Percentiles rank a stretch among this genome's conserved stretches.
phyloP scores from a whole-genome alignment of 2,797 vertebrate genomes.

The Cichlasoma orientale region DNA sequence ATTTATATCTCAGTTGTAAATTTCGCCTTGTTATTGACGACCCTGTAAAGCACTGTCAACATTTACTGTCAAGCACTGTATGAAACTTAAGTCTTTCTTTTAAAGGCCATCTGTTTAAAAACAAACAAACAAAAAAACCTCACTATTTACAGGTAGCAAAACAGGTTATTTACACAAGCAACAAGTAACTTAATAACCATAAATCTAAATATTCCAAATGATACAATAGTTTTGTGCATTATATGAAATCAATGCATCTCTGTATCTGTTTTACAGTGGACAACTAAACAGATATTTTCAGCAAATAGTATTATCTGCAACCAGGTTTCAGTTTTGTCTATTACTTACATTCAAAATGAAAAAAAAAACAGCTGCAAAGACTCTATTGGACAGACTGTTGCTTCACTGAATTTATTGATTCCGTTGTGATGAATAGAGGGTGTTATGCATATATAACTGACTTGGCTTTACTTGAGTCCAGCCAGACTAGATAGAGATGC shows the following conservation, averaged over 20 bases:
- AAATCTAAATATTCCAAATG: not conserved
- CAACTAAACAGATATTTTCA: not conserved
- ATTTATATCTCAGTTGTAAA: not conserved
- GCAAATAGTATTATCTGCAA: not conserved
- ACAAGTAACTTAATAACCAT: not conserved
- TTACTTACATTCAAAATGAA: not conserved
- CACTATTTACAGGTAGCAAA: not conserved
- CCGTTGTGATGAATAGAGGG: not conserved
- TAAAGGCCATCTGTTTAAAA: not conserved
- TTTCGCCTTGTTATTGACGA: constrained; percentile 24
- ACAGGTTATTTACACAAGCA: not conserved
- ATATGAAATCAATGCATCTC: not conserved
- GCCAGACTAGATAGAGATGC: not conserved
- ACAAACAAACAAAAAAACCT: too few relatives aligned
- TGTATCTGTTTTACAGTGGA: not conserved
- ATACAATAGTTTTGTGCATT: too few relatives aligned
- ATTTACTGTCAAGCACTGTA: not conserved
- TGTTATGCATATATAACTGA: constrained; percentile 8
- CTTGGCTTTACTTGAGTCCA: not conserved
- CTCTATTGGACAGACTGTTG: not conserved
- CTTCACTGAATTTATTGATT: constrained; percentile 16
- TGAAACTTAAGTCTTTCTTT: not conserved
- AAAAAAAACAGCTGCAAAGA: not conserved
- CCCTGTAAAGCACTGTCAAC: not conserved
- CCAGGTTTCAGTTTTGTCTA: not conserved